A percentile compares a stretch with the other conserved stretches of the same genome.
Evolutionary conservation across 2,888 invertebrate species (phyloP).

Genomic region (Leuctra nigra): DNA sequence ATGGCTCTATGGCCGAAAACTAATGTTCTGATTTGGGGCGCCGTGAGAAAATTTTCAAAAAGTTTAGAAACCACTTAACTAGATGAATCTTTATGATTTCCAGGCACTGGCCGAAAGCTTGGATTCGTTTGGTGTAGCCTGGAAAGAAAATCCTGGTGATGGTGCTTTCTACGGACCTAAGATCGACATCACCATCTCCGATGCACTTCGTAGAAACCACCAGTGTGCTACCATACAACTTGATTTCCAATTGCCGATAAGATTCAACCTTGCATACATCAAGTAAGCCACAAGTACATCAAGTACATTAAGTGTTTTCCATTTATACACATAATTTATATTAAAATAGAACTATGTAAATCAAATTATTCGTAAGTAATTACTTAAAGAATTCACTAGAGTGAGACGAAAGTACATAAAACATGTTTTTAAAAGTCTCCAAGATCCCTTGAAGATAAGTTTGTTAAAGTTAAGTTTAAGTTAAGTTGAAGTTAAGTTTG

Average conservation of each 20-base stretch:
- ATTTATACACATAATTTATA: not conserved
- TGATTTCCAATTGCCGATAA: slow-evolving; percentile 93
- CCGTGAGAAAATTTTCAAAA: too few species aligned
- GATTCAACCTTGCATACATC: slow-evolving; percentile 76
- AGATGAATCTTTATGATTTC: too few species aligned
- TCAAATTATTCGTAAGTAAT: too few species aligned
- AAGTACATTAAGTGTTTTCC: not conserved
- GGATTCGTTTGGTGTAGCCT: slow-evolving; percentile 76
- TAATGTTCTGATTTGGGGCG: too few species aligned
- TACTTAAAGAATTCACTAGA: too few species aligned
- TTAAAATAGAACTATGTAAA: not conserved
- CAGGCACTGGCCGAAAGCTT: slow-evolving; percentile 79
- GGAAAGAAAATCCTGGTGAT: slow-evolving; percentile 90
- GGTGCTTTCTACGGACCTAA: slow-evolving; percentile 99
- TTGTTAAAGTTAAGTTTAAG: too few species aligned
- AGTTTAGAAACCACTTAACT: too few species aligned
- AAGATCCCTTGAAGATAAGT: too few species aligned
- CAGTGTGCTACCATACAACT: slow-evolving; percentile 98
- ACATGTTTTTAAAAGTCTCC: too few species aligned
- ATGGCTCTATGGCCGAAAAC: too few species aligned
- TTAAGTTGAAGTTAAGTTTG: too few species aligned
- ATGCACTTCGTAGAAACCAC: slow-evolving; percentile 81
- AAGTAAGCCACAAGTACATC: slow-evolving; percentile 52
- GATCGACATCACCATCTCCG: slow-evolving; percentile 94
- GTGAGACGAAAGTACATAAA: too few species aligned